A percentile compares a stretch with the other conserved stretches of the same genome.
These are phyloP conservation scores for Lacerta agilis DNA, from an alignment of 2,797 vertebrate genomes.

Conservation along the genomic window DNA sequence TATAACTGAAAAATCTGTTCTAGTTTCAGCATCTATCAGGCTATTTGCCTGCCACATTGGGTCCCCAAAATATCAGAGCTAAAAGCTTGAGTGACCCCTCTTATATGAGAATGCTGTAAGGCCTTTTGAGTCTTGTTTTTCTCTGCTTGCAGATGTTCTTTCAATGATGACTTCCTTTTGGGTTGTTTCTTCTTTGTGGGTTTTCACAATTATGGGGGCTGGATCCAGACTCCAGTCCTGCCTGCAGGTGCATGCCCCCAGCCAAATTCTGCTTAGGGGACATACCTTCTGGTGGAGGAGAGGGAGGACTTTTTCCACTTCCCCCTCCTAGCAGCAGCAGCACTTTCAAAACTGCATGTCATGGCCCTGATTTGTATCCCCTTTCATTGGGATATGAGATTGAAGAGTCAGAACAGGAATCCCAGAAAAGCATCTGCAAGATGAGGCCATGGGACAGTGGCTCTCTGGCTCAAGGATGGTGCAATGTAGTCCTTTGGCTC, in stretches of 20 bases:
- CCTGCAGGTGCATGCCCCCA: neutral
- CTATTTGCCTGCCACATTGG: constrained; percentile 22
- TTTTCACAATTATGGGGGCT: neutral
- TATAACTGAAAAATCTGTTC: constrained; percentile 57
- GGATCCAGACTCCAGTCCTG: neutral
- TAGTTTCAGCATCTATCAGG: constrained; percentile 44
- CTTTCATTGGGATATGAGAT: no score
- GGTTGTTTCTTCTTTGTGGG: neutral
- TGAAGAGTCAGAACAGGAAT: no score
- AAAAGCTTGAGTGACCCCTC: constrained; percentile 41
- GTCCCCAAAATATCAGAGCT: neutral
- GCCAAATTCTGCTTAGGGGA: no score
- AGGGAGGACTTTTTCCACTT: no score
- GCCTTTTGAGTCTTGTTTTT: constrained; percentile 18
- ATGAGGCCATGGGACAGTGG: no score
- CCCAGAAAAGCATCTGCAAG: no score
- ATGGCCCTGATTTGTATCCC: no score
- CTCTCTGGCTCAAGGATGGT: no score
- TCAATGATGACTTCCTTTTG: neutral
- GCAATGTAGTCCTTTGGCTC: no score
- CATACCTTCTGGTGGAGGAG: no score
- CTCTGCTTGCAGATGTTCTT: neutral
- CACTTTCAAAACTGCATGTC: no score
- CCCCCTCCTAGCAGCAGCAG: no score
- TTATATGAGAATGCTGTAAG: constrained; percentile 17